Evolutionary conservation across 2,113 vertebrate genomes (phyloP), one percentile per base, ranked within the genome.

Genomic region (Hassar affinis): DNA sequence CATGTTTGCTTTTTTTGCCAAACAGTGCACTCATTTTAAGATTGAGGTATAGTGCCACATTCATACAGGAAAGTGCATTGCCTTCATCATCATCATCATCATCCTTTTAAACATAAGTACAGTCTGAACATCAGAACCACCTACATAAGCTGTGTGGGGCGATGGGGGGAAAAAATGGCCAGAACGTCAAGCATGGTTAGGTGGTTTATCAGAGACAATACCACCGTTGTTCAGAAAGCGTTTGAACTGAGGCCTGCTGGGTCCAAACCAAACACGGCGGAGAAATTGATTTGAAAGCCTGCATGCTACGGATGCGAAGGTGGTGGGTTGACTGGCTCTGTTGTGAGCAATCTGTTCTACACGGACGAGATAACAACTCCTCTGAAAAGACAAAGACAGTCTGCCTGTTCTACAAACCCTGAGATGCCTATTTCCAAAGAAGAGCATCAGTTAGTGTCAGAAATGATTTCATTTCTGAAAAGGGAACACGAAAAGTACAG

Each of bases 1-100:
- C 64, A 91, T 90, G 92, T 92, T 92, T 89, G 79, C 35, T 45
- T 71, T 83, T 57, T 82, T 90, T 91, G 87, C 61, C 33, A 90
- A 92, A 93, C 92, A 91, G 78, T 80, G 51, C 57, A 83, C 56
- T 76, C 35, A 71, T 77, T 85, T 86, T 86, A 88, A 86, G 81
- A 78, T 83, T 85, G 86, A 87, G 82, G 82, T 90, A 89, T 89
- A 87, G 83, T 83, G 89, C 89, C 87, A 89, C 87, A 87, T 88
- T 84, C 74, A 64, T 80, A 74, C 78, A 85, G 68, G 69, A 86
- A 88, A 86, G 87, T 88, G 87, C 85, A 88, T 84, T 51, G 64
- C 47, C 81, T 18, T 68, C 75, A 45, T 81, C 47, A 79, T 80
- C 71, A 56, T 78, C 80, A 84, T 86, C 64, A 68, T 71, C 33